Conservation (phyloP, 2,113 vertebrate genomes). For the Nothoprocta pentlandii region DNA sequence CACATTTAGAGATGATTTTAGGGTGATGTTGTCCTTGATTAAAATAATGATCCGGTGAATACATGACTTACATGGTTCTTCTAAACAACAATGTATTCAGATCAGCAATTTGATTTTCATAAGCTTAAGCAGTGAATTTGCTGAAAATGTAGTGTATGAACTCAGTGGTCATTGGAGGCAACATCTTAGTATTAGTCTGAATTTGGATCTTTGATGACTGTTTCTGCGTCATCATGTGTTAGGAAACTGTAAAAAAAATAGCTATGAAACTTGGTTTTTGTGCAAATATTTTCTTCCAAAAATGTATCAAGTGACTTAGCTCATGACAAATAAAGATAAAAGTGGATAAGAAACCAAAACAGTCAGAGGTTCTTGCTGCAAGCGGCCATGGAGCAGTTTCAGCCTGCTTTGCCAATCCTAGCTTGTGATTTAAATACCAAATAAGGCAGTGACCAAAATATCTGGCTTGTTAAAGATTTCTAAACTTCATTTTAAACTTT, state of each 20-base stretch:
- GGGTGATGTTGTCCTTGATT: not conserved
- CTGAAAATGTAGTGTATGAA: not conserved
- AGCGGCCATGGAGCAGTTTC: not conserved
- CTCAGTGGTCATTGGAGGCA: not conserved
- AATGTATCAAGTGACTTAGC: not conserved
- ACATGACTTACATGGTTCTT: not conserved
- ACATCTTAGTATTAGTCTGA: not conserved
- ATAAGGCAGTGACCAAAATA: not conserved
- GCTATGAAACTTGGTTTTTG: not conserved
- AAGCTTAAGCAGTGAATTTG: not conserved
- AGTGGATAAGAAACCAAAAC: not conserved
- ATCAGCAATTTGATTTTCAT: not conserved
- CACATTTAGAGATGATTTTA: not conserved
- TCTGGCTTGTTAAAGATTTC: not conserved
- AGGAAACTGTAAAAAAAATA: not conserved
- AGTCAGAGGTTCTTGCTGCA: not conserved
- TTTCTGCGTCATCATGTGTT: not conserved
- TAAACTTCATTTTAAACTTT: not conserved
- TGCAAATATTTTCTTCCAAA: not conserved
- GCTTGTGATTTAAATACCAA: not conserved
- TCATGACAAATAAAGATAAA: not conserved
- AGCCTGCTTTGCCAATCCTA: not conserved
- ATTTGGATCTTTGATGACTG: not conserved
- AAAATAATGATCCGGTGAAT: not conserved
- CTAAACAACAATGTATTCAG: not conserved